Evolutionary conservation across 2,797 vertebrate genomes (phyloP).

Genomic region (Synaphobranchus kaupii): DNA sequence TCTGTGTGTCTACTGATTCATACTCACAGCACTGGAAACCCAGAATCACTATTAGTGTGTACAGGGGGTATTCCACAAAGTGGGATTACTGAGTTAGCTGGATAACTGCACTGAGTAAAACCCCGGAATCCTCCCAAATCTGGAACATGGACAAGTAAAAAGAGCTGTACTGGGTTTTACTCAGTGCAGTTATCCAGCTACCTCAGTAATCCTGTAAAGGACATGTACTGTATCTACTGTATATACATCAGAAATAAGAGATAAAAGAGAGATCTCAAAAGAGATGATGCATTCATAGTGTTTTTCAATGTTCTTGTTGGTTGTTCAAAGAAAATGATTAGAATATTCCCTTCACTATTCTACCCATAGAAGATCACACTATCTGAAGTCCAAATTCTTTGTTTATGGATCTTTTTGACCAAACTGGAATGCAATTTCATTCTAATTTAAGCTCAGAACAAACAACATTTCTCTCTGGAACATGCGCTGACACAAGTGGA

Average conservation of each 20-base stretch:
- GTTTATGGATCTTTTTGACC: constrained; percentile 69
- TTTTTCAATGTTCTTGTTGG: neutral
- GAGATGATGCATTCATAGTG: neutral
- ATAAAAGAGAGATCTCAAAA: neutral
- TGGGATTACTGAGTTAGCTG: no score
- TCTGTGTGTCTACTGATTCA: neutral
- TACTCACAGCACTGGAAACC: neutral
- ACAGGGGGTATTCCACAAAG: neutral
- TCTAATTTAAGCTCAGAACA: constrained; percentile 64
- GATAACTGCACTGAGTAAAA: no score
- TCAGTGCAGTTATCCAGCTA: no score
- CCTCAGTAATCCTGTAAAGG: neutral
- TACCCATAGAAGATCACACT: constrained; percentile 62
- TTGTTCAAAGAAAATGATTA: constrained; percentile 1
- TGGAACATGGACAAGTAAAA: no score
- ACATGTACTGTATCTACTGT: neutral
- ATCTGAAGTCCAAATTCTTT: constrained; percentile 42
- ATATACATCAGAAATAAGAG: neutral
- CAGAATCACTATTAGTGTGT: neutral
- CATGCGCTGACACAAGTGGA: constrained; percentile 28
- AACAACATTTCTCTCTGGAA: constrained; percentile 56
- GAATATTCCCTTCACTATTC: constrained; percentile 26
- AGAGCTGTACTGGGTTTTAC: no score
- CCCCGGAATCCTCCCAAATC: no score
- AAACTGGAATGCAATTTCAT: constrained; percentile 62